Base-by-base conservation (phyloP, 2,113 vertebrate genomes). In the Hyla sarda region DNA sequence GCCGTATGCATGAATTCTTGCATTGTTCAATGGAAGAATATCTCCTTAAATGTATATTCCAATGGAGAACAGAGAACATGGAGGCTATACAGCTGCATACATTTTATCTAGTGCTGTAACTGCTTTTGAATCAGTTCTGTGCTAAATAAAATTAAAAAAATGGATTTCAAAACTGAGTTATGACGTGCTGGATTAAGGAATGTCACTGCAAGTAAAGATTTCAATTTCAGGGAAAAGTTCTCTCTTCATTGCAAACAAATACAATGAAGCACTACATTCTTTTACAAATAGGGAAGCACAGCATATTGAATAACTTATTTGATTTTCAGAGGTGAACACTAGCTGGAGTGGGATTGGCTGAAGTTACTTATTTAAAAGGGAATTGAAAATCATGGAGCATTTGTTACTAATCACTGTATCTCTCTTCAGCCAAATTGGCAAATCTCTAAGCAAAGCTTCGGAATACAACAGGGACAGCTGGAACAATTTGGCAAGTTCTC, bases 391-490 rank as follows among this genome's bases (percentile, higher is more conserved):
- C 84, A 86, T 73, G 84, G 77, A 81, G 62, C 84, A 81, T 81
- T 86, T 58, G 84, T 81, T 80, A 54, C 34, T 86, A 81, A 81
- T 86, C 76, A 78, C 75, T 50, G 62, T 69, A 67, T 52, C 34
- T 71, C 60, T 58, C 65, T 73, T 3, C 34, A 86, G 84, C 84
- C 84, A 85, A 85, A 85, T 71, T 79, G 84, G 84, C 84, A 85
- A 71, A 79, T 56, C 23, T 79, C 47, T 69, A 28, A 79, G 76
- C 76, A 72, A 69, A 58, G 65, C 62, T 72, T 58, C 65, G 34
- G n/a, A 86, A 72, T 80, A 80, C 84, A 86, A 73, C 48, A 34
- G 84, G 77, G 84, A 81, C 76, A 86, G 76, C 84, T 86, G 84
- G 76, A 81, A 73, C 65, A 72, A 81, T 56, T 81, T 86, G 76